Base-by-base conservation (phyloP, 2,797 vertebrate genomes). In the Phrynocephalus guinanensis region DNA sequence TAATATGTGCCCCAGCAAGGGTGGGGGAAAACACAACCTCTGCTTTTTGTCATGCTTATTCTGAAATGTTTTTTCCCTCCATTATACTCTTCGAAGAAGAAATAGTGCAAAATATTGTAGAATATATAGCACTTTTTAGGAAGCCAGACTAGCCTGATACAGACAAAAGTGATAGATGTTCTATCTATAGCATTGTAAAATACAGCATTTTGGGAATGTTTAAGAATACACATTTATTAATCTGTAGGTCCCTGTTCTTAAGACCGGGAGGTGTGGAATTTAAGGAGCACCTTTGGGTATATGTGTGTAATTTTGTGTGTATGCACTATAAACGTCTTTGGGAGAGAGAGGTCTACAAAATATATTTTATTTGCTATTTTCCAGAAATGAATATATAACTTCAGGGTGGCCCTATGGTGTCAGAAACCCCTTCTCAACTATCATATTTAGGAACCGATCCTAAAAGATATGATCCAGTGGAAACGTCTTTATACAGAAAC, bases 51-150 rank as follows among this genome's bases (percentile, higher is more conserved):
- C 67, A 75, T 50, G 20, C 85, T 30, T 80, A 67, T 75, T 89
- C 56, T 91, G 79, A 92, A 91, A 93, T 90, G 91, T 95, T 93
- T 86, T 22, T 76, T 89, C 88, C 38, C 93, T n/a, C 89, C 86
- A 86, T 89, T 89, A 91, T 95, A 93, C 85, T 92, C 89, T 80
- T 28, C 93, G 33, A 78, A 76, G 90, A 93, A 94, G 68, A 30
- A 75, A 0, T 26, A 93, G 88, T 92, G 88, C 88, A 96, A 90
- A 91, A 89, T 95, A 92, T 15, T 91, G 6, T 93, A 94, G 94
- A 91, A 94, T 85, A 91, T 79, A 44, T 0, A 94, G 93, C 92
- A 95, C 91, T 95, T 94, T 77, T 26, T 93, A 91, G 91, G 78
- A 93, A 89, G 91, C 86, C 86, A 87, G 76, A 81, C 18, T 90